Evolutionary conservation across 2,113 vertebrate genomes (phyloP), one percentile per base, ranked within the genome.

Genomic region (Rhynchomys soricoides): DNA sequence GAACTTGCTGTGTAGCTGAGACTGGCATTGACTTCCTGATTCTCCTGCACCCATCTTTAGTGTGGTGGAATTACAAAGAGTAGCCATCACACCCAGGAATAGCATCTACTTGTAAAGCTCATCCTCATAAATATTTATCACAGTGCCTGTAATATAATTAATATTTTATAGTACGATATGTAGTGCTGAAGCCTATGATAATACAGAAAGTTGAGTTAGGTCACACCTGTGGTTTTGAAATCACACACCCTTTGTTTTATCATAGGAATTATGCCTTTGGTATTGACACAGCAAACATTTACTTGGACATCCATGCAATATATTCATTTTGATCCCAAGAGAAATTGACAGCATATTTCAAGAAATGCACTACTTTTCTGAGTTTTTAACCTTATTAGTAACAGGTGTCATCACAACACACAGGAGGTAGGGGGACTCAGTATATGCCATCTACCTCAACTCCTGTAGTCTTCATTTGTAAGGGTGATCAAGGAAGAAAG

Each of bases 101-200:
- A 7, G 21, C 16, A 68, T 48, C 15, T 86, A 37, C 16, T n/a
- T 73, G 48, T 79, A n/a, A 70, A 90, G 17, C 34, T 81, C 74
- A 78, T 95, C 75, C 83, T 78, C 40, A 55, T 40, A 89, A 94
- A 79, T 74, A 87, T 55, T 71, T 50, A 78, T 88, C 24, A 91
- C 5, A 74, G 34, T 73, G 9, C 6, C 40, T 57, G 17, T 31
- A 78, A 4, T 90, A 55, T 40, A 34, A 79, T 70, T 74, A 40
- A 43, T 87, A 59, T 43, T 52, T 68, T 17, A 0, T 50, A 68
- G n/a, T 59, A 68, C 37, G 29, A 15, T 50, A 78, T 34, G 6
- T 64, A 45, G 50, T 87, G 45, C 2, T 34, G 31, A 93, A 31
- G 24, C 59, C 7, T 70, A 4, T 59, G 62, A 22, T 13, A 45